Base-by-base conservation (phyloP, 2,797 vertebrate genomes). In the Paratrypauchen microcephalus region DNA sequence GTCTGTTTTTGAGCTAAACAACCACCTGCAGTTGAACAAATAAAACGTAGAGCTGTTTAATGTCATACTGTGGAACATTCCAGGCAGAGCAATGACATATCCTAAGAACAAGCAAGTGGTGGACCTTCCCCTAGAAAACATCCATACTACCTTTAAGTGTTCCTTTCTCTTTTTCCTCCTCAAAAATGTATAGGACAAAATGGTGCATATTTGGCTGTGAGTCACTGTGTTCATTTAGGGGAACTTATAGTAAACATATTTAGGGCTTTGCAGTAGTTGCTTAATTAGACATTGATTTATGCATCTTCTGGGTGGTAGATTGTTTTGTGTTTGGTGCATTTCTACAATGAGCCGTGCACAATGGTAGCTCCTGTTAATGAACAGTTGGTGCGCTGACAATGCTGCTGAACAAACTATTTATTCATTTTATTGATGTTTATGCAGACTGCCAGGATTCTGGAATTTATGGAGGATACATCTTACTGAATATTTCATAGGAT, bases 221-320 rank as follows among this genome's bases (percentile, higher is more conserved):
- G 23, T 57, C 24, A 13, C 1, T 15, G 23, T 48, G 15, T 48
- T 64, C 24, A 41, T 63, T 64, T 28, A 64, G 61, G 36, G 45
- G 41, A 48, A 64, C 16, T 48, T 30, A 47, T 65, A 13, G 15
- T 28, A 19, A 65, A 65, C 23, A 50, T 30, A 65, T 65, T 65
- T 30, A 24, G n/a, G 45, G 26, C 26, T 30, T 50, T 65, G 45
- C 26, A 50, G 23, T 48, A 19, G 41, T 47, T 16, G 15, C 13
- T 47, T 64, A 48, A 64, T 64, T 48, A 64, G 47, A 65, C 47
- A 30, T 11, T 50, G 63, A 65, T 65, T 50, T 65, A 65, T 65
- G 63, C 63, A 52, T 65, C 45, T 65, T 65, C 63, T 52, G 23
- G 21, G 24, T 28, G 26, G 18, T 50, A 30, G 47, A 26, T 48